Base-by-base conservation (phyloP, 2,888 invertebrate genomes). In the Caenorhabditis sinica region DNA sequence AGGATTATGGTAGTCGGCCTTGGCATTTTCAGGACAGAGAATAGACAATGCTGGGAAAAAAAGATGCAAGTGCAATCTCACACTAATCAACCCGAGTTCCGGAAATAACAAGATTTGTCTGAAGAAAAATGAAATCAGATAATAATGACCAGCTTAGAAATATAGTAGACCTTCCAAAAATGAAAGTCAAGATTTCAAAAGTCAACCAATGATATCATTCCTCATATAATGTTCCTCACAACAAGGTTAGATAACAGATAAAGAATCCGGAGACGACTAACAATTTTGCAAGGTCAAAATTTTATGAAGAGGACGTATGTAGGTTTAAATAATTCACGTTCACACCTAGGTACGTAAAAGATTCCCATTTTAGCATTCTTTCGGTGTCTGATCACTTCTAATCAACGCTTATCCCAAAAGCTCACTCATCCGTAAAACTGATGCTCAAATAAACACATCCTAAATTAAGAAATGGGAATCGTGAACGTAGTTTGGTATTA, bases 241-340 rank as follows among this genome's bases (percentile, higher is more conserved):
- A 11, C 6, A 49, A n/a, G 20, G 33, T 33, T 60, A 33, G 60
- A 23, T 9, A 25, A 56, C 13, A 56, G 25, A 20, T 6, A 25
- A 56, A 56, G 9, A 25, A 13, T n/a, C n/a, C n/a, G n/a, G n/a
- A 36, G 33, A 36, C 4, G 9, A 36, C 33, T 36, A 30, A 15
- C 23, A 23, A 0, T 20, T n/a, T 66, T 66, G 49, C 68, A 68
- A 53, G 3, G 30, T 45, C 28, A 20, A 61, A 33, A 45, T 28
- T 17, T 9, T 40, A 13, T 6, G 6, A 25, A 28, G 25, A 2
- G 0, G n/a, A 43, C 45, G 30, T 60, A 49, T 30, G 77, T 60
- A 8, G 51, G 30, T 43, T 61, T 71, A n/a, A 77, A 61, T 77
- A 23, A 71, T 71, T 69, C 77, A 71, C 63, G 69, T 53, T 20